Evolutionary conservation across 2,797 vertebrate species (phyloP), one percentile per base, ranked within the genome.

Genomic region (Chaetodon trifasciatus): DNA sequence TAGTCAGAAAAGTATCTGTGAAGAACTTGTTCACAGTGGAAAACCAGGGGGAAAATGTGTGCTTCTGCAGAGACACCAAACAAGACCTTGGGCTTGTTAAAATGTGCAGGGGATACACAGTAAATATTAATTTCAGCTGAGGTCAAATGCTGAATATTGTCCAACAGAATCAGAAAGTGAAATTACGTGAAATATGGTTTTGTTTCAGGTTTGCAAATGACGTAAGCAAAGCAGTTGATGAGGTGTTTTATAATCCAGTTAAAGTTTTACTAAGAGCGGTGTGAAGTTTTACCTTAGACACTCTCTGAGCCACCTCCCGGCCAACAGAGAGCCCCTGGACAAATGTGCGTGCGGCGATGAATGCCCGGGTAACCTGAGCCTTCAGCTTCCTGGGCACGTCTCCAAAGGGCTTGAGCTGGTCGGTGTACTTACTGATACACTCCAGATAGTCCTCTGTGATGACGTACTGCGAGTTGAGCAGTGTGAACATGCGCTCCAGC

Each of bases 381-480:
- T 98, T 99, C 74, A 99, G 94, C 88, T 99, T 99, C 89, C 96
- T 96, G 80, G 98, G 98, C 82, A 98, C 97, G 2, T 99, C 98
- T 87, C 98, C 98, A 71, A 99, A 99, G 0, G 98, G 98, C 86
- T 99, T 98, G 82, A 99, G 97, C 93, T 98, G 96, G 92, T 99
- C 98, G 3, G 96, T 97, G 92, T 99, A 98, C 90, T 99, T 99
- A 94, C 97, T 98, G 64, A 99, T 97, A 61, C 98, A 99, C 83
- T 99, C 98, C 93, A 99, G 90, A 94, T 99, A 99, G 95, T 99
- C 98, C 85, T 99, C 98, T 0, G 96, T 97, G 94, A 99, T 98
- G 88, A 97, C 95, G 68, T 98, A 99, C 92, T 99, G 97, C 0
- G 98, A 97, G 93, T 99, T 99, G 85, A 99, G 97, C 68, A 99